Conservation (phyloP, 2,888 invertebrate species). For the Epistrophella euchroma region DNA sequence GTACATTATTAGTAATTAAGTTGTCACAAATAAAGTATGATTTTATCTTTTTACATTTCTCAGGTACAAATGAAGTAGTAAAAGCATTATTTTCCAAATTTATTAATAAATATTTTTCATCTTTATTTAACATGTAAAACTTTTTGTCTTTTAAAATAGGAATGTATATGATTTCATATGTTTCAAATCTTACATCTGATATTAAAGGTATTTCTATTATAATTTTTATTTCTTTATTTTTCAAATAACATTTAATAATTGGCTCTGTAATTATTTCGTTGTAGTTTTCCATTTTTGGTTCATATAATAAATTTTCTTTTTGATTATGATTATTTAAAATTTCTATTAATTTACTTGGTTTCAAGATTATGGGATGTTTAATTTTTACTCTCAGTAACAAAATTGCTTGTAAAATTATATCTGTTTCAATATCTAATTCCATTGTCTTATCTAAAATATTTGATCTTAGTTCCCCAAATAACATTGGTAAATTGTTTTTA, state of each 20-base stretch:
- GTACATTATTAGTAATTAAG: not conserved
- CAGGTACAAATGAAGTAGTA: not conserved
- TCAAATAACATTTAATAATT: not conserved
- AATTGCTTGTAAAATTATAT: constrained; percentile 13
- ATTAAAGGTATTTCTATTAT: constrained; percentile 1
- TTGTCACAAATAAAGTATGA: constrained; percentile 1
- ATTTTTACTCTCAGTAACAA: constrained; percentile 1
- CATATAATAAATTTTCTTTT: constrained; percentile 13
- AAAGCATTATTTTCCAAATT: not conserved
- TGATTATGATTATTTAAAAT: not conserved
- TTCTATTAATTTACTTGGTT: constrained; percentile 18
- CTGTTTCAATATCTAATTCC: constrained; percentile 34
- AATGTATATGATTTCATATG: constrained; percentile 22
- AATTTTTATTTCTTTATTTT: constrained; percentile 11
- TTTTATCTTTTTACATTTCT: constrained; percentile 4
- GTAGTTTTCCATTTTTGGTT: constrained; percentile 19
- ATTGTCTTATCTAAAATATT: constrained; percentile 27
- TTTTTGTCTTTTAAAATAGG: constrained; percentile 19
- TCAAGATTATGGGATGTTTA: not conserved
- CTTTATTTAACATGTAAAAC: not conserved
- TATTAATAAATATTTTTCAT: constrained; percentile 13
- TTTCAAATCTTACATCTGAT: constrained; percentile 15
- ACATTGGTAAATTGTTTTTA: not conserved
- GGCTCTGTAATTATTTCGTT: constrained; percentile 19
- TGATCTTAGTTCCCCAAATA: constrained; percentile 5